These are phyloP conservation scores for Pteronotus mesoamericanus DNA, from an alignment of 2,797 vertebrate genomes.

Conservation along the genomic window DNA sequence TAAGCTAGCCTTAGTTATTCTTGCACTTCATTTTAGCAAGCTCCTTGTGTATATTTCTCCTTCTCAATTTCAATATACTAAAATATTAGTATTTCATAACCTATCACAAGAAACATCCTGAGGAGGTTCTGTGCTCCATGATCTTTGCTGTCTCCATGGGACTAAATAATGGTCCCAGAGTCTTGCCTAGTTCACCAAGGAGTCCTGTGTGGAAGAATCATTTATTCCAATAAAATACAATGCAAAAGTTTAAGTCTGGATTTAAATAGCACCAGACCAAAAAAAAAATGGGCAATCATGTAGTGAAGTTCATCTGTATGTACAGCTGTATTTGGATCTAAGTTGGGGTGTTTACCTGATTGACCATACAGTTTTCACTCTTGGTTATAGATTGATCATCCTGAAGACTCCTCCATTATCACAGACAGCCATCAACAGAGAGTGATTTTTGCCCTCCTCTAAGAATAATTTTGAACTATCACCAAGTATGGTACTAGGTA, in stretches of 20 bases:
- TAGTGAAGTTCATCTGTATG: not conserved
- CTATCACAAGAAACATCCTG: not conserved
- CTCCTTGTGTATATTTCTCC: conserved; percentile 23
- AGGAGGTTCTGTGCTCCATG: not conserved
- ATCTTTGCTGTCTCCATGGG: not conserved
- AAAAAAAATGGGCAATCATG: not conserved
- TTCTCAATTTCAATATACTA: not conserved
- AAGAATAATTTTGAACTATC: not conserved
- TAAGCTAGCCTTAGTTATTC: conserved; percentile 63
- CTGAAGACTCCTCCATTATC: not conserved
- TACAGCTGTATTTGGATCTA: not conserved
- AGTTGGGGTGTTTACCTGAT: not conserved
- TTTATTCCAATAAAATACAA: not conserved
- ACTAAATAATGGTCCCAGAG: not conserved
- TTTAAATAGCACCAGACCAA: not conserved
- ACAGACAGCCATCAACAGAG: not conserved
- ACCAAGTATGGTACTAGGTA: not conserved
- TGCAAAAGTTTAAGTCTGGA: not conserved
- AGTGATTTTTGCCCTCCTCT: not conserved
- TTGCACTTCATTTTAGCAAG: conserved; percentile 54
- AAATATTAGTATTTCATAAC: not conserved
- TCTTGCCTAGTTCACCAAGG: not conserved
- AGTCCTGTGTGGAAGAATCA: not conserved
- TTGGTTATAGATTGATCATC: not conserved
- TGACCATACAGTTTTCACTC: not conserved